Percentiles rank a stretch among this genome's conserved stretches.
Conservation (phyloP, 2,113 vertebrate genomes). For the Gallinago paraguaiae region DNA sequence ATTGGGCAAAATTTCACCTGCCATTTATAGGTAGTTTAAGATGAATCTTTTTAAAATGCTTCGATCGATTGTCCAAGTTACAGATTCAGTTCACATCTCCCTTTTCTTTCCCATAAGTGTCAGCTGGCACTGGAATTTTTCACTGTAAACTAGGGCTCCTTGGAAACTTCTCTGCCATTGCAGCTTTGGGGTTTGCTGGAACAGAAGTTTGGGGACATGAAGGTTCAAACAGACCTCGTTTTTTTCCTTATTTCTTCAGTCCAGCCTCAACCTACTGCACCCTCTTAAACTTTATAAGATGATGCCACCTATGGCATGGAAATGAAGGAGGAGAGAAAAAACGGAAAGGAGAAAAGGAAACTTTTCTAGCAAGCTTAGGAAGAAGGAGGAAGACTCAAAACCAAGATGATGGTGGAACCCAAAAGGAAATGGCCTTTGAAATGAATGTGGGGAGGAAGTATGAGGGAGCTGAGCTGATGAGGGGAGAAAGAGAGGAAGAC, state of each 20-base stretch:
- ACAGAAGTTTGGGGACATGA: not conserved
- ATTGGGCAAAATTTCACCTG: not conserved
- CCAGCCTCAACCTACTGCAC: not conserved
- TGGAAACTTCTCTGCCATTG: not conserved
- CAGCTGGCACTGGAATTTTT: not conserved
- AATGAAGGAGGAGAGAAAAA: not conserved
- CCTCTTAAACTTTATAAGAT: not conserved
- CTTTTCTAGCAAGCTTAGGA: not conserved
- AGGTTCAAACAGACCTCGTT: not conserved
- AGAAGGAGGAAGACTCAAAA: not conserved
- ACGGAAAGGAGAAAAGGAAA: not conserved
- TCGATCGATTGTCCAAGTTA: not conserved
- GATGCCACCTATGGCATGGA: not conserved
- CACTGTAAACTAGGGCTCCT: not conserved
- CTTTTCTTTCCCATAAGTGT: not conserved
- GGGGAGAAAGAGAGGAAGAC: not conserved
- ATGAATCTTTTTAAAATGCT: not conserved
- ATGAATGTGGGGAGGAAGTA: not conserved
- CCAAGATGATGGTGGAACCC: rapidly evolving
- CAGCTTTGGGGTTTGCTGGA: not conserved
- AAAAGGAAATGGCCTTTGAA: not conserved
- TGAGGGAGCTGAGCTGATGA: not conserved
- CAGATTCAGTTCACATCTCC: not conserved
- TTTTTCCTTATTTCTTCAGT: not conserved
- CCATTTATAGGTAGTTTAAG: not conserved